Conservation (phyloP, 2,888 invertebrate species). For the Endomychus coccineus region DNA sequence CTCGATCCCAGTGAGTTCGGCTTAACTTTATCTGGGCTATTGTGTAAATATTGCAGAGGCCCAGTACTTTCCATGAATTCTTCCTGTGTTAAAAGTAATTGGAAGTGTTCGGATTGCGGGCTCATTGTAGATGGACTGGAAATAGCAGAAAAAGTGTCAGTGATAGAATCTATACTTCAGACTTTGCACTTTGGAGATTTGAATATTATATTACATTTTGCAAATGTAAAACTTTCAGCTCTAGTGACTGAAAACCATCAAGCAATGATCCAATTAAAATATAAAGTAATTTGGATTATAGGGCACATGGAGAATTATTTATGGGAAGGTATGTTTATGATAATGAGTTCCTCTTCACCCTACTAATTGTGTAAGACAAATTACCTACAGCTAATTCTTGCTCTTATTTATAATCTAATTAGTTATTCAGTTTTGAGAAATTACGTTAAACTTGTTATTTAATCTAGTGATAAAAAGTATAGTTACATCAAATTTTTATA, state of each 20-base stretch:
- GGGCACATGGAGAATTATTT: conserved; percentile 50
- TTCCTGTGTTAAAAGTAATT: conserved; percentile 45
- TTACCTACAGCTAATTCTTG: too few species aligned
- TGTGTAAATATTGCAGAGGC: conserved; percentile 46
- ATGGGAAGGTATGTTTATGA: conserved; percentile 50
- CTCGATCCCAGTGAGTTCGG: conserved; percentile 60
- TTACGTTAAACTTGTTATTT: too few species aligned
- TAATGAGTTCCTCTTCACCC: too few species aligned
- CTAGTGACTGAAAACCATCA: conserved; percentile 55
- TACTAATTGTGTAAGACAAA: too few species aligned
- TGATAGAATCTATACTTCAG: conserved; percentile 51
- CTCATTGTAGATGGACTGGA: conserved; percentile 46
- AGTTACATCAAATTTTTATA: too few species aligned
- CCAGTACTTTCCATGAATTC: conserved; percentile 53
- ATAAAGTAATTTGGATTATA: conserved; percentile 54
- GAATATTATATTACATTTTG: conserved; percentile 50
- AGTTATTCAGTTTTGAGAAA: too few species aligned
- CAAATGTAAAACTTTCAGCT: conserved; percentile 47
- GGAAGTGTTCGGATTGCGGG: conserved; percentile 55
- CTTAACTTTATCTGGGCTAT: conserved; percentile 34
- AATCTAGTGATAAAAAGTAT: too few species aligned
- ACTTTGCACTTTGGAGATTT: conserved; percentile 48
- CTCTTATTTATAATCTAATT: too few species aligned
- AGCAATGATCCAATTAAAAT: conserved; percentile 56
- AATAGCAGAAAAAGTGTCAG: conserved; percentile 47